A percentile compares a stretch with the other conserved stretches of the same genome.
Conservation (phyloP, 2,888 invertebrate species). For the Epistrophella euchroma region DNA sequence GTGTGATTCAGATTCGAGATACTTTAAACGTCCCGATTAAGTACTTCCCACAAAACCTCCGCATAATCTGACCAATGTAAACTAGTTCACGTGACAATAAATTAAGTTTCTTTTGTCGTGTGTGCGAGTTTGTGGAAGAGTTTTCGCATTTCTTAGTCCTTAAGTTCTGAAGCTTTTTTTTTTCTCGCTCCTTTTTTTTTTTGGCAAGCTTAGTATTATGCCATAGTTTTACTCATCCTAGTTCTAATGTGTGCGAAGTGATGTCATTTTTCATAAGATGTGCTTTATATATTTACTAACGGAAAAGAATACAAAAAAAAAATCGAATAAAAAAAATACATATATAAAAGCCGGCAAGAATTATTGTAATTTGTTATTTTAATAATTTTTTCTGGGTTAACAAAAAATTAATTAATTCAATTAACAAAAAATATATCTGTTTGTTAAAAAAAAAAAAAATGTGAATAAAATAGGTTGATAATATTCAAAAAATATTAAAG, state of each 20-base stretch:
- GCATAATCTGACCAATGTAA: conserved; percentile 14
- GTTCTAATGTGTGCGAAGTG: conserved; percentile 45
- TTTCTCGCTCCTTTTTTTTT: conserved; percentile 12
- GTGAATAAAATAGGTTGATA: neutral
- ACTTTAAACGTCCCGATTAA: conserved; percentile 56
- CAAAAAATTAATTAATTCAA: neutral
- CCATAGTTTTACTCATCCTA: conserved; percentile 33
- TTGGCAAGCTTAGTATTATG: conserved; percentile 34
- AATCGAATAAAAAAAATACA: neutral
- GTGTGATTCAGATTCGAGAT: conserved; percentile 61
- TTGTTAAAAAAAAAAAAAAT: neutral
- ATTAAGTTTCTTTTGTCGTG: conserved; percentile 6
- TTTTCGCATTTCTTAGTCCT: conserved; percentile 10
- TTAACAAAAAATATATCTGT: too few species aligned
- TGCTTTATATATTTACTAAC: conserved; percentile 28
- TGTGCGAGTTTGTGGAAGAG: conserved; percentile 1
- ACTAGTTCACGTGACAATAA: conserved; percentile 24
- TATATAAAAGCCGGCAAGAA: neutral
- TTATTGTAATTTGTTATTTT: neutral
- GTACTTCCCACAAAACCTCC: conserved; percentile 21
- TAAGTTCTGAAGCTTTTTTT: conserved; percentile 12
- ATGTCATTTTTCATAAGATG: conserved; percentile 60
- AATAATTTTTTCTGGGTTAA: neutral
- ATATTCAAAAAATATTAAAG: neutral
- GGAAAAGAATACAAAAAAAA: neutral